A percentile compares a stretch with the other conserved stretches of the same genome.
These are phyloP conservation scores for Gastracanthus pulcherrimus DNA, from an alignment of 2,888 invertebrate genomes.

Conservation along the genomic window DNA sequence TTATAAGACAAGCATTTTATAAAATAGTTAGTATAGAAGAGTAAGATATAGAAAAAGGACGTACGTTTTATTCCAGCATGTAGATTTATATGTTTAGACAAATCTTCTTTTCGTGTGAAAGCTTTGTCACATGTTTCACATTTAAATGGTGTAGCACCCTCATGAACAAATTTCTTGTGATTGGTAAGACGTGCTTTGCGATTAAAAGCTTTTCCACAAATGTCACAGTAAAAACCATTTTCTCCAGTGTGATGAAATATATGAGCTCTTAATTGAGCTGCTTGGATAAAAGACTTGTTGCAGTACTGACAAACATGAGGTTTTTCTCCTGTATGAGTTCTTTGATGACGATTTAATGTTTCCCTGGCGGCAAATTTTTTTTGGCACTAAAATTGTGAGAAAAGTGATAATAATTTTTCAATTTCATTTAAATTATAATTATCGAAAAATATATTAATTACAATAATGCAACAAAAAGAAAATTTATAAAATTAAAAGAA, in stretches of 20 bases:
- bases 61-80: conserved; percentile 82
- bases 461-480: background rate
- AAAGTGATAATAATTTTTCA: background rate
- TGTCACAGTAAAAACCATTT: conserved; percentile 83
- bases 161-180: conserved; percentile 83
- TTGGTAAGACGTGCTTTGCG: conserved; percentile 79
- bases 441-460: conserved; percentile 4
- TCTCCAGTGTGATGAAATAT: conserved; percentile 87
- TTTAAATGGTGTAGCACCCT: conserved; percentile 81
- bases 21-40: background rate
- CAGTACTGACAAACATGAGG: conserved; percentile 83
- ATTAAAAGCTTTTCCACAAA: conserved; percentile 80
- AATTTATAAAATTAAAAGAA: background rate
- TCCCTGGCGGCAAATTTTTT: conserved; percentile 90
- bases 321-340: conserved; percentile 82
- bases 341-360: conserved; percentile 87
- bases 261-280: conserved; percentile 88
- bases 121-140: conserved; percentile 81
- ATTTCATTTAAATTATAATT: background rate
- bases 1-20: no score
- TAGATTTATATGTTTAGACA: conserved; percentile 80
- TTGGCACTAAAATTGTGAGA: conserved; percentile 81
- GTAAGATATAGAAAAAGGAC: no score
- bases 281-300: conserved; percentile 90
- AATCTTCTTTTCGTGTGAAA: conserved; percentile 82